Evolutionary conservation across 2,888 invertebrate species (phyloP), one percentile per base, ranked within the genome.

Genomic region (Drosophila buzzatii): DNA sequence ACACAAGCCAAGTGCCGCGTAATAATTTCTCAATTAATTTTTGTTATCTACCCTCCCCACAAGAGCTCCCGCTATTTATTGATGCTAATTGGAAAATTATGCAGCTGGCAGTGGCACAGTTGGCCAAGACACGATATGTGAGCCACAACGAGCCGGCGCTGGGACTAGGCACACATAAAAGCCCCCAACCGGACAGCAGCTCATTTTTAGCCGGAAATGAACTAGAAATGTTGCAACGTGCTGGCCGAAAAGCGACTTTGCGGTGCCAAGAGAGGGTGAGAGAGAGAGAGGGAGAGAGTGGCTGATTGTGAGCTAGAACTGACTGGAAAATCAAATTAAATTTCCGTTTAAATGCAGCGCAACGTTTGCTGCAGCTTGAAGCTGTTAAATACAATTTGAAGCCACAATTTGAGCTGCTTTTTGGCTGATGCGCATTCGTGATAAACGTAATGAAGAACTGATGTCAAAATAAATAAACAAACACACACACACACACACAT

Each of bases 191-290:
- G 70, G 75, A 65, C 85, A 71, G 78, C 74, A 84, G 89, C 89
- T 84, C 87, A 86, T 89, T 85, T 86, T 87, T 81, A 76, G 81
- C 81, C 80, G 89, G 86, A 86, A 86, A 89, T 86, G 79, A 86
- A 86, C 85, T 79, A 86, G 89, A 86, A 86, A 86, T 81, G 82
- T 86, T 80, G 86, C 73, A 72, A 64, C 62, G 69, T 79, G 68
- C 66, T 65, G 64, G 52, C 58, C 70, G 65, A 70, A 81, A 74
- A 49, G 56, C 75, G 83, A 83, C 81, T 81, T 82, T 81, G 85
- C 42, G 88, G 75, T 75, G 76, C 72, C 67, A 51, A 27, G 31
- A 37, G 7, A 44, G 42, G n/a, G 39, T 0, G n/a, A 2, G 23
- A 2, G 53, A 1, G 16, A 2, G 35, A 14, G 18, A 1, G 3